phyloP scores from a whole-genome alignment of 1,140 invertebrate species.

The Calephelis nemesis region DNA sequence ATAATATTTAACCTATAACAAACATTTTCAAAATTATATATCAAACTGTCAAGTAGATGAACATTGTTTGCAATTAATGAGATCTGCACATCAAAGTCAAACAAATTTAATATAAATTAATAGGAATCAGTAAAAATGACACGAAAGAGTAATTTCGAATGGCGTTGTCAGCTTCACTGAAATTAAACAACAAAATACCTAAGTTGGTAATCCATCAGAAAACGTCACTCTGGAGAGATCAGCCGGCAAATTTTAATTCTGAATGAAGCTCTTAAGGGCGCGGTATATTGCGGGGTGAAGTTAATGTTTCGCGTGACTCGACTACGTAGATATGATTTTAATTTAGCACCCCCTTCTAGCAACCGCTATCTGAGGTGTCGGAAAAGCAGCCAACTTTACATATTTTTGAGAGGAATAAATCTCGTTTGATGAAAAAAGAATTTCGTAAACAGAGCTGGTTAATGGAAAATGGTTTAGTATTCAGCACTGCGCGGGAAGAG shows the following conservation, averaged over 20 bases:
- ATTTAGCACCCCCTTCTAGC: constrained; percentile 59
- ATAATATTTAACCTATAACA: background rate
- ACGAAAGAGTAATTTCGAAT: constrained; percentile 32
- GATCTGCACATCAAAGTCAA: constrained; percentile 28
- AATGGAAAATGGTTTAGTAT: constrained; percentile 73
- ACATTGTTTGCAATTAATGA: background rate
- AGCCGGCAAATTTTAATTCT: constrained; percentile 77
- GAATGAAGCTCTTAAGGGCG: constrained; percentile 69
- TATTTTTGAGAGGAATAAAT: constrained; percentile 72
- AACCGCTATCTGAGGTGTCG: constrained; percentile 50
- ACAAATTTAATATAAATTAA: constrained; percentile 25
- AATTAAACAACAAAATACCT: constrained; percentile 61
- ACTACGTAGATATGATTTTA: constrained; percentile 75
- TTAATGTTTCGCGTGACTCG: constrained; percentile 78
- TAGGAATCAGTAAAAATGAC: constrained; percentile 35
- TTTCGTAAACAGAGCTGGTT: constrained; percentile 64
- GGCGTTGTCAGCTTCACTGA: constrained; percentile 25
- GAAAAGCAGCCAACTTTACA: constrained; percentile 60
- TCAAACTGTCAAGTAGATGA: background rate
- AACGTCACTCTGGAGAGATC: constrained; percentile 51
- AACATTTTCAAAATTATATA: background rate
- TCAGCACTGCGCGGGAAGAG: constrained; percentile 47
- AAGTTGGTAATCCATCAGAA: constrained; percentile 71
- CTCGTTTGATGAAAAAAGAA: constrained; percentile 72
- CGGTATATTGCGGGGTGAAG: constrained; percentile 69